Conservation (phyloP, 2,888 invertebrate species). For the Allolobophora icterica region DNA sequence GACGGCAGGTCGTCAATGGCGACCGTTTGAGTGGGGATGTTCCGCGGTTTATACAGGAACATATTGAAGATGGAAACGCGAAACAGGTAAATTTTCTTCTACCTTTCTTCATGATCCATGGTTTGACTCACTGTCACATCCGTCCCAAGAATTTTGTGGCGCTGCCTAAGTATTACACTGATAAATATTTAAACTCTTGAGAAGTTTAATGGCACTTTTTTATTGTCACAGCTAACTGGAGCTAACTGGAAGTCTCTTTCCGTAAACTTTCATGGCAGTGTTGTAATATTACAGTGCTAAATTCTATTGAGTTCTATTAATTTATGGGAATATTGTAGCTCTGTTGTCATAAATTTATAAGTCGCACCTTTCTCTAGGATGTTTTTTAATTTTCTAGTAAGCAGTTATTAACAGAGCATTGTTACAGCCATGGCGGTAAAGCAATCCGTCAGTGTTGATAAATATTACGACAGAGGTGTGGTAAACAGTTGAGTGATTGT, state of each 20-base stretch:
- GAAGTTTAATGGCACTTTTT: neutral
- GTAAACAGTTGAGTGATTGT: neutral
- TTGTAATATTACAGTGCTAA: no score
- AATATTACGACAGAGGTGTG: neutral
- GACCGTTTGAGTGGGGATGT: neutral
- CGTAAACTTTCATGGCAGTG: no score
- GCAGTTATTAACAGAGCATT: neutral
- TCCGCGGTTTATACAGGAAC: conserved; percentile 13
- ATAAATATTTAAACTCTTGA: neutral
- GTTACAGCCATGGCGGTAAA: no score
- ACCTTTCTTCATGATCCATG: neutral
- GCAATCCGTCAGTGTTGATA: neutral
- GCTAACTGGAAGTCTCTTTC: neutral
- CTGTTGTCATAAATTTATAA: neutral
- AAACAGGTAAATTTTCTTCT: neutral
- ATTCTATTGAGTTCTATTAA: neutral
- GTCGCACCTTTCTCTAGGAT: neutral
- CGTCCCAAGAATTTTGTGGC: no score
- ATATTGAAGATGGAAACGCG: conserved; percentile 5
- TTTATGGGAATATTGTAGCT: neutral
- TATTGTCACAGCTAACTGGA: no score
- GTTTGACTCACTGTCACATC: neutral
- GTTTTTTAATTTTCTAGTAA: neutral
- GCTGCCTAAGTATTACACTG: no score
- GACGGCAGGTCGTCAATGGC: neutral